Evolutionary conservation across 2,888 invertebrate genomes (phyloP).

Genomic region (Folsomia candida): DNA sequence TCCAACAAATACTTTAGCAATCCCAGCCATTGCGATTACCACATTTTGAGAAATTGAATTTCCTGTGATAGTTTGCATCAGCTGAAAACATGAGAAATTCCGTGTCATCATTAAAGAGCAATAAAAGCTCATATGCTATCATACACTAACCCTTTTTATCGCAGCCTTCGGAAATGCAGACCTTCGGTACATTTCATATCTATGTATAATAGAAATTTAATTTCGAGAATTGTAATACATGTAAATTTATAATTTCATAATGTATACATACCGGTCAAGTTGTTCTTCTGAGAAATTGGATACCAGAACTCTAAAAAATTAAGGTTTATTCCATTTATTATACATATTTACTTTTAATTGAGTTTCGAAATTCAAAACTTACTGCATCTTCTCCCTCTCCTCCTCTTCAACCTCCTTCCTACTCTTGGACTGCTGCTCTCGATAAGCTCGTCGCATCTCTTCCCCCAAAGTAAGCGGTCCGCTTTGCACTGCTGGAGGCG

Average conservation of each 20-base stretch:
- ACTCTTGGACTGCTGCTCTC: slow-evolving; percentile 22
- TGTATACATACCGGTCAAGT: slow-evolving; percentile 77
- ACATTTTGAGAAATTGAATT: slow-evolving; percentile 97
- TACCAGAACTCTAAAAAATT: slow-evolving; percentile 78
- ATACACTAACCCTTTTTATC: slow-evolving; percentile 77
- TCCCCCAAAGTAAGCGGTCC: neutral
- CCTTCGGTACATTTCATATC: slow-evolving; percentile 98
- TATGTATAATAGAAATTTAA: too few species aligned
- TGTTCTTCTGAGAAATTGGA: slow-evolving; percentile 99
- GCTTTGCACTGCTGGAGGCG: neutral
- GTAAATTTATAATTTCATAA: too few species aligned
- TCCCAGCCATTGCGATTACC: slow-evolving; percentile 99
- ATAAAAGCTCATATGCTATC: too few species aligned
- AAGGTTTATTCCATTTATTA: slow-evolving; percentile 18
- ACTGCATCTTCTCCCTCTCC: slow-evolving; percentile 95
- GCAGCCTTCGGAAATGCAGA: slow-evolving; percentile 98
- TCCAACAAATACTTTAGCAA: slow-evolving; percentile 98
- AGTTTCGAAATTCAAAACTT: slow-evolving; percentile 36
- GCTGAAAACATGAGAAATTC: slow-evolving; percentile 55
- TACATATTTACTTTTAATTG: neutral
- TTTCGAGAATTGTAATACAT: too few species aligned
- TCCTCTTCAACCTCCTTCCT: slow-evolving; percentile 78
- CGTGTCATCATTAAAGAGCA: too few species aligned
- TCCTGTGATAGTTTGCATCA: slow-evolving; percentile 97
- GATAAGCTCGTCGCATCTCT: slow-evolving; percentile 3